phyloP scores from a whole-genome alignment of 2,113 vertebrate genomes.

The Larimichthys polyactis region DNA sequence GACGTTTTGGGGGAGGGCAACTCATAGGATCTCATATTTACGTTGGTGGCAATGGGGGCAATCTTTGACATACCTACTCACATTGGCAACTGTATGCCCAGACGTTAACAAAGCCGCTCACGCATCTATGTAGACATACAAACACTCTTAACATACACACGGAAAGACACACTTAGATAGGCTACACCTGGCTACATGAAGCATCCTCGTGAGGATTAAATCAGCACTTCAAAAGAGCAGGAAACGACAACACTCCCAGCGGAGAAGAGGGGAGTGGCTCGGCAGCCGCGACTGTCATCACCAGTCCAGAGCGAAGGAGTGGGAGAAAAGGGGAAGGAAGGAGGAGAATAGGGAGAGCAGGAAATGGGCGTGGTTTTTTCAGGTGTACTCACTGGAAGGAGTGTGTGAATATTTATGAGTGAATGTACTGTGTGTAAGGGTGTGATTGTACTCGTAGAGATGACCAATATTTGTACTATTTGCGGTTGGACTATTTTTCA shows the following conservation, averaged over 20 bases:
- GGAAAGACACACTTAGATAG: conserved; percentile 71
- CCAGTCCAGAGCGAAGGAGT: conserved; percentile 51
- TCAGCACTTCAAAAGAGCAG: conserved; percentile 86
- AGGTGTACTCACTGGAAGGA: conserved; percentile 68
- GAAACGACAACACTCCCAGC: conserved; percentile 80
- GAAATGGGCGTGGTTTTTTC: conserved; percentile 72
- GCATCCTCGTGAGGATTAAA: conserved; percentile 84
- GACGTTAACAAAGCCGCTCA: conserved; percentile 65
- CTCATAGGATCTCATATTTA: conserved; percentile 63
- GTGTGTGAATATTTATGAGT: conserved; percentile 32
- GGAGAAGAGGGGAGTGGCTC: conserved; percentile 77
- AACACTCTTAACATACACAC: conserved; percentile 46
- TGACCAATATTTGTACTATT: conserved; percentile 28
- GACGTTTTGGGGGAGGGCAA: conserved; percentile 79
- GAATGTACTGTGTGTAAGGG: conserved; percentile 5
- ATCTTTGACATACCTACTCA: conserved; percentile 73
- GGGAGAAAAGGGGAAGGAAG: conserved; percentile 47
- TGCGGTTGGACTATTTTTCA: background rate
- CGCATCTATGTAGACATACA: conserved; percentile 48
- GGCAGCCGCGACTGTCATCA: conserved; percentile 77
- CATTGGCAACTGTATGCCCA: conserved; percentile 58
- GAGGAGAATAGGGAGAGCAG: conserved; percentile 51
- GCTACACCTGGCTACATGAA: conserved; percentile 79
- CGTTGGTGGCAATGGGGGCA: conserved; percentile 72
- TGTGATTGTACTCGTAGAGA: background rate